These are phyloP conservation scores for Dasyurus viverrinus DNA, from an alignment of 2,113 vertebrate genomes.

Conservation along the genomic window DNA sequence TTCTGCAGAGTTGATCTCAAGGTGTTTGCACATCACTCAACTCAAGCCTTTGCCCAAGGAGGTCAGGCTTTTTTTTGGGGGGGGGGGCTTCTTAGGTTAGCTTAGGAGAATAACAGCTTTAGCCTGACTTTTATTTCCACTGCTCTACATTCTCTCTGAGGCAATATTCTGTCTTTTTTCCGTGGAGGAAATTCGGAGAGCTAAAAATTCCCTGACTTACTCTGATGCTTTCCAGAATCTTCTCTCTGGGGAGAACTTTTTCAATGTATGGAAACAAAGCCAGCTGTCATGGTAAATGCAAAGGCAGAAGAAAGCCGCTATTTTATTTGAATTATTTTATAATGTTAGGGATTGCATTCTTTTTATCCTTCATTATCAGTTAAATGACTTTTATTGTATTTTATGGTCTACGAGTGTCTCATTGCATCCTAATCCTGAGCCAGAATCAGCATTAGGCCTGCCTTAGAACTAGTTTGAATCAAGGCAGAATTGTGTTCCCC, in stretches of 20 bases:
- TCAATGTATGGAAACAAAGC: neutral
- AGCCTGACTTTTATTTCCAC: too few relatives aligned
- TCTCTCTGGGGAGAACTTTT: neutral
- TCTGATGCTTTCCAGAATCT: too few relatives aligned
- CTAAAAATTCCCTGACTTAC: too few relatives aligned
- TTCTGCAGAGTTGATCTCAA: too few relatives aligned
- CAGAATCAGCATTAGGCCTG: neutral
- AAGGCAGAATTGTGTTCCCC: neutral
- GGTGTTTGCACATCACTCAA: too few relatives aligned
- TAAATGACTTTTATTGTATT: neutral
- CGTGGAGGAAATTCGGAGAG: too few relatives aligned
- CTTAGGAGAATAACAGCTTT: too few relatives aligned
- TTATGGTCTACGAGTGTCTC: neutral
- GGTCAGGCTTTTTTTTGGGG: too few relatives aligned
- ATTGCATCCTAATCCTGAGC: neutral
- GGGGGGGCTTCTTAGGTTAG: too few relatives aligned
- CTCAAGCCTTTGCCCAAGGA: too few relatives aligned
- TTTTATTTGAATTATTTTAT: neutral
- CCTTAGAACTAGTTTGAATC: neutral
- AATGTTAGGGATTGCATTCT: neutral
- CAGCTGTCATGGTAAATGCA: neutral
- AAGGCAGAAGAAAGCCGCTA: neutral
- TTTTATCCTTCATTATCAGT: neutral
- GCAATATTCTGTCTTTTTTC: too few relatives aligned
- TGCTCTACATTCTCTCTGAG: too few relatives aligned